Base-by-base conservation (phyloP, 2,797 vertebrate genomes). In the Lateolabrax maculatus region DNA sequence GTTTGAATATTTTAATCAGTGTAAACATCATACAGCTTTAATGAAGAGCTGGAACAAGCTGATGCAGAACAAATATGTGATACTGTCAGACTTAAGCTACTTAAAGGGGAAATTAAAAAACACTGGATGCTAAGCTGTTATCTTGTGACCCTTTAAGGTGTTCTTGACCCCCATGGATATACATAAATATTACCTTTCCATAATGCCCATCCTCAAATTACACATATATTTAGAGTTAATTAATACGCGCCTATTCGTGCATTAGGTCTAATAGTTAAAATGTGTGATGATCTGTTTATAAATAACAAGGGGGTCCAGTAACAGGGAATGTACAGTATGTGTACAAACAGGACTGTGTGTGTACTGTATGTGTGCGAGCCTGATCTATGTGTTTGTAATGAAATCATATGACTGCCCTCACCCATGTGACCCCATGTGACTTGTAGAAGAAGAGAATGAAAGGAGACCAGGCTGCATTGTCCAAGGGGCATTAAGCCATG, bases 381-480 rank as follows among this genome's bases (percentile, higher is more conserved):
- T 44, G 23, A 52, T 55, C 46, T 72, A 23, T 69, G n/a, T 81
- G 55, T 86, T 58, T 79, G 23, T 63, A 46, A 71, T 79, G 25
- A 71, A 83, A 66, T 89, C 91, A 90, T 79, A 90, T 94, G 93
- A 94, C 90, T 79, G 52, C 78, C 73, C 39, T 85, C 73, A 81
- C 60, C 73, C 92, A 90, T 86, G 80, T 93, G 90, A 92, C 80
- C 81, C 76, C 89, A 87, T 89, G 87, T 85, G 90, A 93, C 84
- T 81, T 72, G 21, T 49, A 57, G 68, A 58, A 56, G 64, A 43
- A 31, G 31, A 75, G 61, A 77, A 61, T 72, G 64, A 77, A 84
- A 70, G 25, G 43, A 69, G 84, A 69, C 10, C 64, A 79, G 72
- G 13, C 55, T 39, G 44, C 36, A 80, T 60, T 77, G 39, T 58